Evolutionary conservation across 2,113 vertebrate genomes (phyloP).

Genomic region (Pristiophorus japonicus): DNA sequence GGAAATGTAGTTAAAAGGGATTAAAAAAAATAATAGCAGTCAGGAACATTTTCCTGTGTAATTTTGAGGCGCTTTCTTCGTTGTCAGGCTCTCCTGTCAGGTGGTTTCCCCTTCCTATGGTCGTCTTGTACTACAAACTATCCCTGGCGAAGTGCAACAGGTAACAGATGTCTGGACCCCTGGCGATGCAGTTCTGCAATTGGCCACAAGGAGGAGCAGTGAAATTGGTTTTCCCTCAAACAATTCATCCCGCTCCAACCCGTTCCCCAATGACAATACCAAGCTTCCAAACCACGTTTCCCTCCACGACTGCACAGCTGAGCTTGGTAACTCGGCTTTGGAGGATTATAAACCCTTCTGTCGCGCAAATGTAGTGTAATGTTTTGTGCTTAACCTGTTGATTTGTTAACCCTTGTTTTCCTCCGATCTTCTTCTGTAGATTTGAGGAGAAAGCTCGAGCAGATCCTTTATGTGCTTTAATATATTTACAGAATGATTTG

Average conservation of each 20-base stretch:
- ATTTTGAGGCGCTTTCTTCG: background rate
- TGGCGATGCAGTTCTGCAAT: background rate
- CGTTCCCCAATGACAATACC: background rate
- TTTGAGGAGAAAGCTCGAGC: slow-evolving; percentile 96
- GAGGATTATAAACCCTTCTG: background rate
- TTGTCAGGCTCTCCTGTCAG: background rate
- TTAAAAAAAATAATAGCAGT: background rate
- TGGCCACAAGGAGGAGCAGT: background rate
- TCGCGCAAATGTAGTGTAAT: background rate
- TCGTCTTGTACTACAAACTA: background rate
- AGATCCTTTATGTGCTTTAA: slow-evolving; percentile 87
- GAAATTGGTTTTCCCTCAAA: background rate
- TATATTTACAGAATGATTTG: slow-evolving; percentile 95
- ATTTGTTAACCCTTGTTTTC: slow-evolving; percentile 34
- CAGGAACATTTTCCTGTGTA: background rate
- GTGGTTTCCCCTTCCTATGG: background rate
- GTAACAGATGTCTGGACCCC: background rate
- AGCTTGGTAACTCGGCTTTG: background rate
- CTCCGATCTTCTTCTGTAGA: slow-evolving; percentile 52
- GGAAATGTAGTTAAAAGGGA: too few species aligned
- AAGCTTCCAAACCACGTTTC: background rate
- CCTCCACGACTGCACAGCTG: background rate
- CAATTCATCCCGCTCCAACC: background rate
- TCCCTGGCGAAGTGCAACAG: background rate
- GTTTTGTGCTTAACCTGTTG: background rate